Percentiles rank a stretch among this genome's conserved stretches.
phyloP scores from a whole-genome alignment of 2,888 invertebrate species.

The Agrotis clavis region DNA sequence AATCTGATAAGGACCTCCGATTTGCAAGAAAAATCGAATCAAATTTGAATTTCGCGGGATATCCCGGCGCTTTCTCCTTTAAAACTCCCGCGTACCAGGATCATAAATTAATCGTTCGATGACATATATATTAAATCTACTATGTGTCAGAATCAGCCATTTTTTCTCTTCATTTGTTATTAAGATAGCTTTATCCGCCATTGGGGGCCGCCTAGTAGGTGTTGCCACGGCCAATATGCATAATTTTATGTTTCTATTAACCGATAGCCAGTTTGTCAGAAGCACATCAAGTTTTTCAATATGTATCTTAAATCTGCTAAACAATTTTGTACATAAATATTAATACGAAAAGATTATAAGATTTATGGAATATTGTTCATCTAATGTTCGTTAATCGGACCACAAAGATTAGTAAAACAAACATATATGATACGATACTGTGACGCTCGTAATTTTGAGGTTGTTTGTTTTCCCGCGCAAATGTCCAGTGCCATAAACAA shows the following conservation, averaged over 20 bases:
- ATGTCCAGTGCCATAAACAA: slow-evolving; percentile 25
- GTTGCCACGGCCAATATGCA: slow-evolving; percentile 72
- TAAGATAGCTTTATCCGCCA: slow-evolving; percentile 64
- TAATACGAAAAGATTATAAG: slow-evolving; percentile 46
- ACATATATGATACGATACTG: not conserved
- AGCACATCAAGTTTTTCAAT: slow-evolving; percentile 46
- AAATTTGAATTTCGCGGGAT: not conserved
- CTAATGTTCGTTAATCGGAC: slow-evolving; percentile 27
- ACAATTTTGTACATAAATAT: slow-evolving; percentile 50
- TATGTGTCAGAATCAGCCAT: slow-evolving; percentile 8
- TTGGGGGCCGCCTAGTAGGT: slow-evolving; percentile 68
- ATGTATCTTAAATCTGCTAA: slow-evolving; percentile 43
- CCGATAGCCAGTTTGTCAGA: slow-evolving; percentile 49
- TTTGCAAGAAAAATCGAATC: not conserved
- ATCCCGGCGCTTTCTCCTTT: not conserved
- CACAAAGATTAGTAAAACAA: slow-evolving; percentile 30
- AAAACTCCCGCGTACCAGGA: not conserved
- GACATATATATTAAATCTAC: slow-evolving; percentile 3
- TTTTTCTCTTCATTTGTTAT: slow-evolving; percentile 63
- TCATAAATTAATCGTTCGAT: slow-evolving; percentile 12
- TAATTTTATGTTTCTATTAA: slow-evolving; percentile 78
- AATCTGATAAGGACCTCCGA: not conserved
- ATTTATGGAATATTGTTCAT: slow-evolving; percentile 37
- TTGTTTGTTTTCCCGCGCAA: slow-evolving; percentile 60
- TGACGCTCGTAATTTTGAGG: not conserved